A percentile compares a stretch with the other conserved stretches of the same genome.
Evolutionary conservation across 2,888 invertebrate genomes (phyloP).

Genomic region (Heliconius erato): DNA sequence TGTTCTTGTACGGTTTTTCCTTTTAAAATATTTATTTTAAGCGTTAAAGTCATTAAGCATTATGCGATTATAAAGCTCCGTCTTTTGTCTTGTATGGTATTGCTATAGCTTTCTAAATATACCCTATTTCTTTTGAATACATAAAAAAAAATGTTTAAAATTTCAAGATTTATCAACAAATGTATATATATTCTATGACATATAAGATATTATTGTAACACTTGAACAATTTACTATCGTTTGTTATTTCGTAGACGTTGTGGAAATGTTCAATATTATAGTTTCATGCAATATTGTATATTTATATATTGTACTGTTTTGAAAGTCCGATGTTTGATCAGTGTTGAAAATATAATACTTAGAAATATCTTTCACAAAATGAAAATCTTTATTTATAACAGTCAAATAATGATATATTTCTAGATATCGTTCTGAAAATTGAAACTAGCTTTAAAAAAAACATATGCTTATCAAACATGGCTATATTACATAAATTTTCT

Average conservation of each 20-base stretch:
- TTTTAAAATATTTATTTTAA: not conserved
- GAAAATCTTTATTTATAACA: not conserved
- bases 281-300: not conserved
- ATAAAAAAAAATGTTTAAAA: not conserved
- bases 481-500: not conserved
- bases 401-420: not conserved
- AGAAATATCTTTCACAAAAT: not conserved
- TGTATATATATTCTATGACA: too few species aligned
- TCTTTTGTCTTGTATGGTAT: not conserved
- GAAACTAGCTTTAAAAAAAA: not conserved
- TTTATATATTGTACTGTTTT: not conserved
- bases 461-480: not conserved
- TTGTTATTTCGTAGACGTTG: not conserved
- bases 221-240: not conserved
- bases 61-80: not conserved
- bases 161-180: not conserved
- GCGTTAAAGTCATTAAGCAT: not conserved
- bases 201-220: too few species aligned
- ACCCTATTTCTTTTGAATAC: not conserved
- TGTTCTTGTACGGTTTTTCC: constrained; percentile 5
- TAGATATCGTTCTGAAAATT: not conserved
- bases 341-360: not conserved
- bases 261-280: not conserved
- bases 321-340: not conserved
- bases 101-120: not conserved